A percentile compares a stretch with the other conserved stretches of the same genome.
phyloP scores from a whole-genome alignment of 2,113 vertebrate genomes.

The Alosa alosa region DNA sequence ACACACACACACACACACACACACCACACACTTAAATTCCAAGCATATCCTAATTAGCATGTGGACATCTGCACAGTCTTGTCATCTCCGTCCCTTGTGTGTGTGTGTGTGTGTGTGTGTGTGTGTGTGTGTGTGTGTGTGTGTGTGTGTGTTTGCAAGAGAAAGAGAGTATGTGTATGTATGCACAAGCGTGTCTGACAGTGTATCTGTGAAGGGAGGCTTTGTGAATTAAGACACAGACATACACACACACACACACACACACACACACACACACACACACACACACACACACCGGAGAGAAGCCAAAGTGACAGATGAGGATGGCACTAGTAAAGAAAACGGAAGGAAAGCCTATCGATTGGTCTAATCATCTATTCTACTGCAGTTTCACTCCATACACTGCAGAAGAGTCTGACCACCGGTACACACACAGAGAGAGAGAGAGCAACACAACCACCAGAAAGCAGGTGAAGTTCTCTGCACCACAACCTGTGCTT shows the following conservation, averaged over 20 bases:
- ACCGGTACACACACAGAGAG: background rate
- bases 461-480: background rate
- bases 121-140: background rate
- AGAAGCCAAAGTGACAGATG: background rate
- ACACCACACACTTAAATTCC: background rate
- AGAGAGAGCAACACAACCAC: background rate
- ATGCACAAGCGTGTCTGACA: background rate
- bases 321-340: background rate
- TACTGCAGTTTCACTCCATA: background rate
- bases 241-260: background rate
- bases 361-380: background rate
- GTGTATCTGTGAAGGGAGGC: background rate
- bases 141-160: background rate
- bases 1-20: no score
- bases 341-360: background rate
- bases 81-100: conserved; percentile 1
- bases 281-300: background rate
- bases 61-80: conserved; percentile 13
- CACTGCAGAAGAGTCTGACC: background rate
- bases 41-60: conserved; percentile 9
- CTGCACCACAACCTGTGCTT: background rate
- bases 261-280: conserved; percentile 3
- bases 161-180: background rate
- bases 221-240: background rate
- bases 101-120: background rate